These are phyloP conservation scores for Pardalotus punctatus DNA, from an alignment of 2,113 vertebrate species.

Conservation along the genomic window DNA sequence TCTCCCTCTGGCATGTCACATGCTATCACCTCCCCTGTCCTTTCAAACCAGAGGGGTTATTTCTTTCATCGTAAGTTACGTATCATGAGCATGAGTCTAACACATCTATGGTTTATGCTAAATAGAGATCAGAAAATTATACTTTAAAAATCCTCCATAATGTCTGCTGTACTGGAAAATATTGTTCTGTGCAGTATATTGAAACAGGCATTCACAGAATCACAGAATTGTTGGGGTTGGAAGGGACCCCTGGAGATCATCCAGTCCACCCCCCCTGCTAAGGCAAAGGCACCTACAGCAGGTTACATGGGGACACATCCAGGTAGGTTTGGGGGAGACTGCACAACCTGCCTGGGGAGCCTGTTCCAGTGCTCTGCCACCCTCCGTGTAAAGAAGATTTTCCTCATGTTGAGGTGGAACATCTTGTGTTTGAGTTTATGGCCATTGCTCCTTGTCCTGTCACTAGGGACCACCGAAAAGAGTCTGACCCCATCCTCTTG, in stretches of 20 bases:
- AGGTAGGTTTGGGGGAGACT: not conserved
- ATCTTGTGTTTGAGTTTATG: not conserved
- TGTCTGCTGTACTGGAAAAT: not conserved
- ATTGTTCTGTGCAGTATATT: not conserved
- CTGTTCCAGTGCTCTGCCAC: not conserved
- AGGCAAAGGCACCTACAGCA: not conserved
- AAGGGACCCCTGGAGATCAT: not conserved
- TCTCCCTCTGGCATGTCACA: accelerated
- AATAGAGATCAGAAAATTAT: not conserved
- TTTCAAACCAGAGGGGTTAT: not conserved
- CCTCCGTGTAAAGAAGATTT: not conserved
- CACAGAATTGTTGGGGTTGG: not conserved
- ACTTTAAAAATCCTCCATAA: not conserved
- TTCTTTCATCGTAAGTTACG: not conserved
- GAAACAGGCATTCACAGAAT: not conserved
- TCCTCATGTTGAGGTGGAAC: not conserved
- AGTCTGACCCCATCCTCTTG: not conserved
- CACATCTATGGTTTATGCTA: not conserved
- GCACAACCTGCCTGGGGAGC: not conserved
- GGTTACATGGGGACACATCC: not conserved
- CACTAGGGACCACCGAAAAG: accelerated
- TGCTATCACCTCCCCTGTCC: not conserved
- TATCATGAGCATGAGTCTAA: not conserved
- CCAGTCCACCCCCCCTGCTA: not conserved
- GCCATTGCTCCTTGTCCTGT: not conserved